phyloP scores from a whole-genome alignment of 2,797 vertebrate species.

The Eulemur mongoz region DNA sequence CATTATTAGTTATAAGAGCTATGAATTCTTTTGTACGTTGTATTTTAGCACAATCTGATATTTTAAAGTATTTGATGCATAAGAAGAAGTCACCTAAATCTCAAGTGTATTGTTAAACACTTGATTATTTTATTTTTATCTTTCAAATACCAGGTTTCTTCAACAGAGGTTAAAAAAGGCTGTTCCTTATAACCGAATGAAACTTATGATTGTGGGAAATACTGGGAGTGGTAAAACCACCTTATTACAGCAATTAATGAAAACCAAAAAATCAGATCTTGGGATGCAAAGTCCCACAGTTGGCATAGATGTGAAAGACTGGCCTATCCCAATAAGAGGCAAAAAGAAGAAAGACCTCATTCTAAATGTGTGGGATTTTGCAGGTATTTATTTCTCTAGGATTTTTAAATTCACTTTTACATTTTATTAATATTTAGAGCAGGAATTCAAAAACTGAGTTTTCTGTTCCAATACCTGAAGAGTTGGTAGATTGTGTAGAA shows the following conservation, averaged over 20 bases:
- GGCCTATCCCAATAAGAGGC: slow-evolving; percentile 90
- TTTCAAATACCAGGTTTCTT: slow-evolving; percentile 90
- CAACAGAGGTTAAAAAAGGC: slow-evolving; percentile 98
- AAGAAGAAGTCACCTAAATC: not conserved
- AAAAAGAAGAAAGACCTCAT: slow-evolving; percentile 90
- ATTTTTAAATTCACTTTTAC: not conserved
- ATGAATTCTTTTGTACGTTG: not conserved
- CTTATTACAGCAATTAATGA: slow-evolving; percentile 94
- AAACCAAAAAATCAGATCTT: slow-evolving; percentile 86
- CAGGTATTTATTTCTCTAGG: slow-evolving; percentile 87
- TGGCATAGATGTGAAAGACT: slow-evolving; percentile 93
- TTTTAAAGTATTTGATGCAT: not conserved
- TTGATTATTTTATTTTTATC: slow-evolving; percentile 28
- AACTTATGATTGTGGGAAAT: slow-evolving; percentile 96
- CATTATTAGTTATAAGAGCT: not conserved
- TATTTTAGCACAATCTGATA: not conserved
- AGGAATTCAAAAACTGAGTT: not conserved
- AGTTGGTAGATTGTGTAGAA: not conserved
- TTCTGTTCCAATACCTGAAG: not conserved
- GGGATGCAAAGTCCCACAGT: slow-evolving; percentile 78
- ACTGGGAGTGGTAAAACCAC: slow-evolving; percentile 94
- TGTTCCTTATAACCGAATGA: slow-evolving; percentile 96
- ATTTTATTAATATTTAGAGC: slow-evolving; percentile 21
- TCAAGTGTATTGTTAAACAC: not conserved
- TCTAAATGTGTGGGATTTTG: slow-evolving; percentile 98